phyloP scores from a whole-genome alignment of 2,888 invertebrate genomes.

The Troglohyphantes excavatus region DNA sequence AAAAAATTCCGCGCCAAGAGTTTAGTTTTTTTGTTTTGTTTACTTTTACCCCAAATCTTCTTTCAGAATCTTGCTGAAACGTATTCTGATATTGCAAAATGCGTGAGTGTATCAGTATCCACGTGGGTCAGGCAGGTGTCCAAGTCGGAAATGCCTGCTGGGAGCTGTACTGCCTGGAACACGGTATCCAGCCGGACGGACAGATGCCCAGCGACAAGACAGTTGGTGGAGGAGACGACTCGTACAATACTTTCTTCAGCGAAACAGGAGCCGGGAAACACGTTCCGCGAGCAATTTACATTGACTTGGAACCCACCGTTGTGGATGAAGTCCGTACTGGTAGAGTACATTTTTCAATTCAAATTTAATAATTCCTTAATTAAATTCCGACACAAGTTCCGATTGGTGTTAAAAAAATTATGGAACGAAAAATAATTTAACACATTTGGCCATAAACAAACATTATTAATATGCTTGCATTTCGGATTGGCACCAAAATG shows the following conservation, averaged over 20 bases:
- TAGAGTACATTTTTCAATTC: not conserved
- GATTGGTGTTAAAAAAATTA: too few relatives aligned
- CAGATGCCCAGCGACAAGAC: conserved; percentile 95
- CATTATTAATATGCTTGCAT: too few relatives aligned
- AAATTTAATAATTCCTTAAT: not conserved
- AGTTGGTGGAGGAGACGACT: conserved; percentile 87
- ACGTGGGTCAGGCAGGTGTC: conserved; percentile 84
- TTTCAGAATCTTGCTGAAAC: not conserved
- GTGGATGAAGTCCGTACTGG: conserved; percentile 84
- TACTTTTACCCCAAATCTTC: not conserved
- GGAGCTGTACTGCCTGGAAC: conserved; percentile 82
- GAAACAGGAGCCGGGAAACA: conserved; percentile 93
- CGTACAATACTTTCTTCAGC: conserved; percentile 85
- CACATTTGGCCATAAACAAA: too few relatives aligned
- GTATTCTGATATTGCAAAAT: conserved; percentile 31
- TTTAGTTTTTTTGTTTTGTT: too few relatives aligned
- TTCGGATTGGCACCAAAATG: too few relatives aligned
- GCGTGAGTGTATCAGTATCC: conserved; percentile 84
- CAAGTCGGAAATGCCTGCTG: conserved; percentile 81
- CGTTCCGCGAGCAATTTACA: conserved; percentile 93
- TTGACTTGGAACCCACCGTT: conserved; percentile 94
- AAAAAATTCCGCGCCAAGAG: too few relatives aligned
- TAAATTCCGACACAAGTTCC: too few relatives aligned
- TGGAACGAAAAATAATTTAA: too few relatives aligned
- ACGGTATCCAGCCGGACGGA: conserved; percentile 87